phyloP scores from a whole-genome alignment of 2,113 vertebrate genomes.

The Antennarius striatus region DNA sequence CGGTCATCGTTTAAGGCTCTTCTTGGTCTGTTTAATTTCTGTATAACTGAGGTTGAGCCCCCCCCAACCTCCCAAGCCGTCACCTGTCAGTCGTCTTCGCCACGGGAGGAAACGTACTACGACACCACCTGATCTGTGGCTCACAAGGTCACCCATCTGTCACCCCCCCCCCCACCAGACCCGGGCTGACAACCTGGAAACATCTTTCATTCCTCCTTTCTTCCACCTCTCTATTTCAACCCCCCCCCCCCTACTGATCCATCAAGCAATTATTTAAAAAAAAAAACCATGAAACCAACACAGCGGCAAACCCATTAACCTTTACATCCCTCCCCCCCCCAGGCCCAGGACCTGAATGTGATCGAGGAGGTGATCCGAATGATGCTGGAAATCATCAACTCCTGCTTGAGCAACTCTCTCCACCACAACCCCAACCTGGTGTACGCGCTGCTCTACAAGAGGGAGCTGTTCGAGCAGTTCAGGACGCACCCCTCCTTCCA shows the following conservation, averaged over 20 bases:
- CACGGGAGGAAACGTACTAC: conserved; percentile 23
- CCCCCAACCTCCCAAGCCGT: conserved; percentile 4
- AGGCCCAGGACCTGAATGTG: conserved; percentile 97
- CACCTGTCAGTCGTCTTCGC: conserved; percentile 35
- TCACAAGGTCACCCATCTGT: conserved; percentile 36
- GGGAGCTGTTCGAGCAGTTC: conserved; percentile 98
- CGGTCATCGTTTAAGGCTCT: not conserved
- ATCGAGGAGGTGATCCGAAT: conserved; percentile 99
- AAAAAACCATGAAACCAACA: conserved; percentile 52
- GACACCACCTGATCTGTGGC: conserved; percentile 37
- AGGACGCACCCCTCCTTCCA: conserved; percentile 95
- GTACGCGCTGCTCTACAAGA: conserved; percentile 94
- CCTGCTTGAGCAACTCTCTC: conserved; percentile 92
- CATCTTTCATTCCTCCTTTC: conserved; percentile 14
- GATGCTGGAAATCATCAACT: conserved; percentile 99
- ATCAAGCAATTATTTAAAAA: conserved; percentile 59
- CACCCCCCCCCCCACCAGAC: conserved; percentile 23
- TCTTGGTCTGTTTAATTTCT: too few relatives aligned
- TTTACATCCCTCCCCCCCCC: conserved; percentile 61
- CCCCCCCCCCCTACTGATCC: conserved; percentile 49
- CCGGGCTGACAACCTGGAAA: conserved; percentile 35
- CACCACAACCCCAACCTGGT: conserved; percentile 98
- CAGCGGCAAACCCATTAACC: conserved; percentile 74
- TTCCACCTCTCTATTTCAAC: conserved; percentile 3
- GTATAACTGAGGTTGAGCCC: too few relatives aligned